These are phyloP conservation scores for Elephantulus edwardii DNA, from an alignment of 2,113 vertebrate species.

Conservation along the genomic window DNA sequence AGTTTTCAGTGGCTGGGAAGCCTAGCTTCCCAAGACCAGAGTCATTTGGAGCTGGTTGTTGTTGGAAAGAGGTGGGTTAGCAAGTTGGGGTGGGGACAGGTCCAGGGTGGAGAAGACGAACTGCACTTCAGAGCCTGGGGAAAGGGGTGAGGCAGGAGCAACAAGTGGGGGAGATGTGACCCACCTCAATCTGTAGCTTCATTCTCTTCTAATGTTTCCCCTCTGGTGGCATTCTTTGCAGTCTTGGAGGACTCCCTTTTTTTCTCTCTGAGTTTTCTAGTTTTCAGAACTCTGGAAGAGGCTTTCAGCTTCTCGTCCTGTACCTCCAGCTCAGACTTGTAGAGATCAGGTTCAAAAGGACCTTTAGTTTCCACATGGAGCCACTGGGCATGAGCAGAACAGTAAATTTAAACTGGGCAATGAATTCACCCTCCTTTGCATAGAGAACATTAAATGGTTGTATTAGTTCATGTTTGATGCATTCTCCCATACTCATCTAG, in stretches of 20 bases:
- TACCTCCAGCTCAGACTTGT: slow-evolving; percentile 95
- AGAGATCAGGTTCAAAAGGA: slow-evolving; percentile 93
- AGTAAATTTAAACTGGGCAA: slow-evolving; percentile 99
- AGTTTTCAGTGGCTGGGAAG: slow-evolving; percentile 81
- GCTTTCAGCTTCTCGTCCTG: slow-evolving; percentile 96
- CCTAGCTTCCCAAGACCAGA: slow-evolving; percentile 81
- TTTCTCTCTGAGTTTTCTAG: slow-evolving; percentile 98
- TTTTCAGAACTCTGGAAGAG: slow-evolving; percentile 97
- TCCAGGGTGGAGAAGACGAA: slow-evolving; percentile 71
- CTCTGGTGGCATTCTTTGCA: slow-evolving; percentile 92
- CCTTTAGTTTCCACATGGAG: slow-evolving; percentile 95
- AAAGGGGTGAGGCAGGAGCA: slow-evolving; percentile 74
- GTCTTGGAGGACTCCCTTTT: slow-evolving; percentile 99
- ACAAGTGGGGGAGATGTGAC: slow-evolving; percentile 66
- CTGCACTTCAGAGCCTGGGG: slow-evolving; percentile 72
- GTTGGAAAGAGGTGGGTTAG: slow-evolving; percentile 66
- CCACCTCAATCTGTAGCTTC: slow-evolving; percentile 91
- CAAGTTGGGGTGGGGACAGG: slow-evolving; percentile 56
- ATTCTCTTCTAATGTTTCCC: slow-evolving; percentile 90
- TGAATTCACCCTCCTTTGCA: slow-evolving; percentile 96
- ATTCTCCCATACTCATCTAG: slow-evolving; percentile 96
- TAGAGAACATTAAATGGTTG: slow-evolving; percentile 97
- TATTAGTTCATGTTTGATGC: slow-evolving; percentile 96
- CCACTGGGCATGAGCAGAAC: slow-evolving; percentile 98
- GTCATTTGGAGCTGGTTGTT: slow-evolving; percentile 79